phyloP scores from a whole-genome alignment of 1,140 invertebrate genomes.

The Microvelia longipes region DNA sequence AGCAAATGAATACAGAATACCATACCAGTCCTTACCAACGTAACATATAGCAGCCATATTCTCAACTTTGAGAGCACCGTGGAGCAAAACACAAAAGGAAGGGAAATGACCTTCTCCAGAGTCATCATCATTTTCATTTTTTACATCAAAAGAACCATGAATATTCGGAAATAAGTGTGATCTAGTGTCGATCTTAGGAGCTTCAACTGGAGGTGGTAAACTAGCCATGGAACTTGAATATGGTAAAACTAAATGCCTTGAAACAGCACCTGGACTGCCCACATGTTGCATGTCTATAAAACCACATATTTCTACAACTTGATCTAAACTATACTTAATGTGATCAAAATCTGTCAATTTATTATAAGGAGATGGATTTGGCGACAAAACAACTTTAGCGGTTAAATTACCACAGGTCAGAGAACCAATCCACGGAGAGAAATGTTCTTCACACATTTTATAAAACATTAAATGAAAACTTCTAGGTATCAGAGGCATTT shows the following conservation, averaged over 20 bases:
- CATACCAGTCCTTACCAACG: slow-evolving; percentile 78
- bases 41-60: slow-evolving; percentile 65
- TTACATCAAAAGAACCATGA: slow-evolving; percentile 16
- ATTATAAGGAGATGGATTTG: slow-evolving; percentile 49
- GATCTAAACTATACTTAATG: slow-evolving; percentile 40
- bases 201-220: slow-evolving; percentile 1
- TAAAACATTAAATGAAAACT: slow-evolving; percentile 50
- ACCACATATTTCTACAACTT: slow-evolving; percentile 58
- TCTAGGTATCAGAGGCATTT: slow-evolving; percentile 37
- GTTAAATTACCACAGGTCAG: slow-evolving; percentile 62
- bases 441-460: slow-evolving; percentile 60
- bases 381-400: slow-evolving; percentile 57
- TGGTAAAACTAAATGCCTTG: slow-evolving; percentile 76
- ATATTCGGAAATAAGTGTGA: background rate
- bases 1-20: slow-evolving; percentile 84
- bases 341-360: slow-evolving; percentile 49
- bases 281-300: slow-evolving; percentile 69
- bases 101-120: slow-evolving; percentile 65
- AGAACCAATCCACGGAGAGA: slow-evolving; percentile 54
- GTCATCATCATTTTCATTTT: slow-evolving; percentile 41
- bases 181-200: background rate
- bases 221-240: slow-evolving; percentile 19
- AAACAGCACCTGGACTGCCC: slow-evolving; percentile 84
- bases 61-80: slow-evolving; percentile 86
- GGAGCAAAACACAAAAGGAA: slow-evolving; percentile 83